These are phyloP conservation scores for Sycophila texana DNA, from an alignment of 2,888 invertebrate species.

Conservation along the genomic window DNA sequence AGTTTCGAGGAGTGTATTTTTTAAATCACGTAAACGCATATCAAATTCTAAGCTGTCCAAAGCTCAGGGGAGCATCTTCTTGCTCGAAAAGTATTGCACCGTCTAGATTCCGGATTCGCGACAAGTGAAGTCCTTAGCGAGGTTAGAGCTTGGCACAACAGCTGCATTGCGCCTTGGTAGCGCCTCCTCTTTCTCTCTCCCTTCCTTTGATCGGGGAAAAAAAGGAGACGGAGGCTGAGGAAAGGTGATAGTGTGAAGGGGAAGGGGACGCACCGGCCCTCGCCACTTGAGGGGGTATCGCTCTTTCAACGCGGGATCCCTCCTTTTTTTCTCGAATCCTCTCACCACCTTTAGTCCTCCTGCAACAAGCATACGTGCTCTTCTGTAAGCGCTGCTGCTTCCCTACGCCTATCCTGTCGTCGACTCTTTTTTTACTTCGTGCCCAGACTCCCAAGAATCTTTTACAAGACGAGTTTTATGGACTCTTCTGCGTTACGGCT, in stretches of 20 bases:
- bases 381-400: not conserved
- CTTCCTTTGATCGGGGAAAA: not conserved
- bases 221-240: not conserved
- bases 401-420: not conserved
- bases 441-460: no score
- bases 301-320: not conserved
- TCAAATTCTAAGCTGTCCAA: no score
- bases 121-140: not conserved
- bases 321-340: not conserved
- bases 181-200: not conserved
- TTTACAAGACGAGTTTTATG: no score
- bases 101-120: no score
- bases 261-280: not conserved
- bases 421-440: no score
- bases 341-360: not conserved
- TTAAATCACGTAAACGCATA: no score
- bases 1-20: no score
- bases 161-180: not conserved
- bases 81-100: no score
- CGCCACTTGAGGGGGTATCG: constrained; percentile 16
- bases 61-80: no score
- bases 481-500: no score
- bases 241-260: not conserved
- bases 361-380: not conserved
- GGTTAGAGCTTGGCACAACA: not conserved